phyloP scores from a whole-genome alignment of 2,113 vertebrate species.

The Ranitomeya variabilis region DNA sequence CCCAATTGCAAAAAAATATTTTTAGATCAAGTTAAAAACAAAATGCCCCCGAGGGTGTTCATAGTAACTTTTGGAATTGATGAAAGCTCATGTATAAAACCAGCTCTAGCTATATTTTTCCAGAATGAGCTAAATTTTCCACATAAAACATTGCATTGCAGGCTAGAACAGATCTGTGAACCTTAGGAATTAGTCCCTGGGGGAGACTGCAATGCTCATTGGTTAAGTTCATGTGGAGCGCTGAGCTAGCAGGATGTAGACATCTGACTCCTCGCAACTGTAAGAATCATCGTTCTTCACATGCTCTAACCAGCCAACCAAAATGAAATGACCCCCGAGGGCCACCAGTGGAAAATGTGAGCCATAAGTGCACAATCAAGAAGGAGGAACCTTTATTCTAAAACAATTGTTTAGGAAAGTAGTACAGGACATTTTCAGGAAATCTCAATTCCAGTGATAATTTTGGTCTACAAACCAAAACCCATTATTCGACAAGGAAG shows the following conservation, averaged over 20 bases:
- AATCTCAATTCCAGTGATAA: background rate
- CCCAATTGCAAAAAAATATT: too few species aligned
- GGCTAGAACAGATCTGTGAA: conserved; percentile 10
- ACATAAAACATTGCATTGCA: background rate
- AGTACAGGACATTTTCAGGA: too few species aligned
- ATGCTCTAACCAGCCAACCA: conserved; percentile 23
- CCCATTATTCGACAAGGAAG: too few species aligned
- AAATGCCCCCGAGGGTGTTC: too few species aligned
- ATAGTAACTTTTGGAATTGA: background rate
- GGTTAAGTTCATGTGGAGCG: background rate
- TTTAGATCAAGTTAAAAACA: too few species aligned
- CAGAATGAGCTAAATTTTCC: background rate
- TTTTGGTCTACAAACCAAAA: too few species aligned
- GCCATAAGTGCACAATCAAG: background rate
- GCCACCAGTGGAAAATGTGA: conserved; percentile 26
- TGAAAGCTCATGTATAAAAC: background rate
- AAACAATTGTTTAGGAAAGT: background rate
- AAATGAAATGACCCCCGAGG: conserved; percentile 1
- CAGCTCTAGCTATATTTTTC: background rate
- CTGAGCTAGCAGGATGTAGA: conserved; percentile 26
- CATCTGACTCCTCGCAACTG: background rate
- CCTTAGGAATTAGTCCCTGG: conserved; percentile 33
- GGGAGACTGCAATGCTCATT: background rate
- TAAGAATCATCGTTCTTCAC: conserved; percentile 9
- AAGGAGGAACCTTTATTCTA: background rate